A percentile compares a stretch with the other conserved stretches of the same genome.
Evolutionary conservation across 2,113 vertebrate species (phyloP).

Genomic region (Xiphophorus hellerii): DNA sequence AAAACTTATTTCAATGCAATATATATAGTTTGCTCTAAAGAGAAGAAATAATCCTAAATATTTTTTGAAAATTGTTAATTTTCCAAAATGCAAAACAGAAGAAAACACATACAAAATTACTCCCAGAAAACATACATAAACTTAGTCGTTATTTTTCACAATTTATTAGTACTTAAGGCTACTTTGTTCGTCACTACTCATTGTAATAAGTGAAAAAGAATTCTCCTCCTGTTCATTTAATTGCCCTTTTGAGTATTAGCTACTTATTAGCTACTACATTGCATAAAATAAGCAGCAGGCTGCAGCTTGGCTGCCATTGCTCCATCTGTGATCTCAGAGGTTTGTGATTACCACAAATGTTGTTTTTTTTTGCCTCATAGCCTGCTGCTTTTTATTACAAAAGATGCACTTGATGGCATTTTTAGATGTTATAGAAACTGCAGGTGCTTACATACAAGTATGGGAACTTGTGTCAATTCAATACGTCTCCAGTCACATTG

Average conservation of each 20-base stretch:
- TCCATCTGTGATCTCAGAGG: conserved; percentile 64
- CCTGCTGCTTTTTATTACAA: conserved; percentile 6
- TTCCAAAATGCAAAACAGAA: not conserved
- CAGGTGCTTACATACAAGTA: not conserved
- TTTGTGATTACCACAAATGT: conserved; percentile 49
- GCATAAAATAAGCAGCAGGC: conserved; percentile 48
- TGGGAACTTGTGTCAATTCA: not conserved
- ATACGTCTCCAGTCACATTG: not conserved
- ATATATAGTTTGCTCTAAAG: not conserved
- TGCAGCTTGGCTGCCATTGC: conserved; percentile 40
- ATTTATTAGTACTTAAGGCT: not conserved
- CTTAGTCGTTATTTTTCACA: conserved; percentile 2
- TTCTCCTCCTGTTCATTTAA: conserved; percentile 30
- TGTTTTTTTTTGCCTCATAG: conserved; percentile 11
- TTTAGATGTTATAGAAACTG: not conserved
- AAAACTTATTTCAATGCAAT: not conserved
- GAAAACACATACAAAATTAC: not conserved
- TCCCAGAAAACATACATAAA: not conserved
- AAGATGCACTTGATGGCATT: not conserved
- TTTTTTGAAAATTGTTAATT: no score
- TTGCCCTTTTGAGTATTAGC: conserved; percentile 34
- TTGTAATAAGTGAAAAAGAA: not conserved
- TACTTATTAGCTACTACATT: conserved; percentile 13
- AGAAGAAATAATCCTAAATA: no score
- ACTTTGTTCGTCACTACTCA: not conserved